phyloP scores from a whole-genome alignment of 2,888 invertebrate species.

The Dryadula phaetusa region DNA sequence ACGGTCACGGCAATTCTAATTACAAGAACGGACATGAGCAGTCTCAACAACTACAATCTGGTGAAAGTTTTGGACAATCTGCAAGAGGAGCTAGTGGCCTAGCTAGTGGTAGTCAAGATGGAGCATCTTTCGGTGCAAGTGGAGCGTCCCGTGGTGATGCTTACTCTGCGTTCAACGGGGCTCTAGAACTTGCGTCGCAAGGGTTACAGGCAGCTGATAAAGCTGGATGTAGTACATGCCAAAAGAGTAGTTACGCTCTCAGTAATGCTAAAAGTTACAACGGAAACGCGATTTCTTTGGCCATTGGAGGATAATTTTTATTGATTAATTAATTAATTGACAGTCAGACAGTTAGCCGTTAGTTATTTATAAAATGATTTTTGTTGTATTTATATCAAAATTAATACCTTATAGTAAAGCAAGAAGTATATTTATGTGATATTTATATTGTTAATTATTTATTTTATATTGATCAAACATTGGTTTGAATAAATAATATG shows the following conservation, averaged over 20 bases:
- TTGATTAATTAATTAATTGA: background rate
- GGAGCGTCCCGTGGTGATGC: background rate
- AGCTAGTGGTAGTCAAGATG: background rate
- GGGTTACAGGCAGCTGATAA: constrained; percentile 58
- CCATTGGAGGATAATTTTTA: constrained; percentile 65
- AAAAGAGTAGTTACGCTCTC: constrained; percentile 68
- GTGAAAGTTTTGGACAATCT: background rate
- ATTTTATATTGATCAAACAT: no score
- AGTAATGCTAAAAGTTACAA: constrained; percentile 75
- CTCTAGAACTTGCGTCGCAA: constrained; percentile 65
- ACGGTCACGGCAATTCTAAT: background rate
- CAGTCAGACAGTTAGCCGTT: no score
- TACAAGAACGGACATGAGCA: background rate
- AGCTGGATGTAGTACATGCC: constrained; percentile 65
- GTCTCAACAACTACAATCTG: constrained; percentile 2
- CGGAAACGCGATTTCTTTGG: constrained; percentile 72
- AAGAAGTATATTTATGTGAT: no score
- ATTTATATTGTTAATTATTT: no score
- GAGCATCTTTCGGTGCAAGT: background rate
- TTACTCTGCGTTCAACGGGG: constrained; percentile 60
- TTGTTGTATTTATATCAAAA: no score
- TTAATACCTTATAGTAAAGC: no score
- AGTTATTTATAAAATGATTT: background rate
- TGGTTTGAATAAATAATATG: no score
- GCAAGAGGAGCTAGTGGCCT: background rate